phyloP scores from a whole-genome alignment of 2,888 invertebrate genomes.

The Rhagonycha lutea region DNA sequence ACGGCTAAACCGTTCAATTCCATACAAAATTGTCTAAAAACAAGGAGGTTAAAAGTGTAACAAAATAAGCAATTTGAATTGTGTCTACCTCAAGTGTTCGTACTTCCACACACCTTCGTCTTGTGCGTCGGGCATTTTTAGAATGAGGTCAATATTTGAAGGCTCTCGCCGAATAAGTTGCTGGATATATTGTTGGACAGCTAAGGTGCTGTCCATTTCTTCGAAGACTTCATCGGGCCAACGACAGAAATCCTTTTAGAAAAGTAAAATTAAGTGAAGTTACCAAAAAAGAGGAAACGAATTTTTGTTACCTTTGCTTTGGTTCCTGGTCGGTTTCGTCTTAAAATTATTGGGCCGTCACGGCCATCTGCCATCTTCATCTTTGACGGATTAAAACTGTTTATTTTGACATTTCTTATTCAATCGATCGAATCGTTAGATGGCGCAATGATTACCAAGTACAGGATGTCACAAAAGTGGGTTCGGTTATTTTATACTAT shows the following conservation, averaged over 20 bases:
- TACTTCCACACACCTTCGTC: constrained; percentile 99
- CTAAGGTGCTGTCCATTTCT: constrained; percentile 98
- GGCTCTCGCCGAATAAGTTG: constrained; percentile 94
- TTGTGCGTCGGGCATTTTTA: constrained; percentile 95
- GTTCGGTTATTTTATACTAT: too few relatives aligned
- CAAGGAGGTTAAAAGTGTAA: neutral
- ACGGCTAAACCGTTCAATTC: constrained; percentile 98
- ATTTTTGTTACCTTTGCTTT: constrained; percentile 73
- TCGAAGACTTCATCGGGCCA: constrained; percentile 99
- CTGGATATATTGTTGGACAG: constrained; percentile 98
- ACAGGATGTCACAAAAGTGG: neutral
- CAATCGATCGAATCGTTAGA: neutral
- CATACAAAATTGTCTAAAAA: constrained; percentile 94
- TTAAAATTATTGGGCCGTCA: constrained; percentile 78
- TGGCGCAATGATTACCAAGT: neutral
- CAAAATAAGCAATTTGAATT: neutral
- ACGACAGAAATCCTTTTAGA: constrained; percentile 85
- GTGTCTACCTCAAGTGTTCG: constrained; percentile 86
- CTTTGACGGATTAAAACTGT: constrained; percentile 47
- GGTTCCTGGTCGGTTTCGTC: constrained; percentile 90
- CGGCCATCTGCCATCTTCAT: constrained; percentile 73
- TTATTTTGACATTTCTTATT: neutral
- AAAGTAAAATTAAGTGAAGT: neutral
- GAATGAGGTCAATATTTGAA: constrained; percentile 88
- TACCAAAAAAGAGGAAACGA: neutral